phyloP scores from a whole-genome alignment of 2,797 vertebrate species.

The Myoxocephalus aenaeus region DNA sequence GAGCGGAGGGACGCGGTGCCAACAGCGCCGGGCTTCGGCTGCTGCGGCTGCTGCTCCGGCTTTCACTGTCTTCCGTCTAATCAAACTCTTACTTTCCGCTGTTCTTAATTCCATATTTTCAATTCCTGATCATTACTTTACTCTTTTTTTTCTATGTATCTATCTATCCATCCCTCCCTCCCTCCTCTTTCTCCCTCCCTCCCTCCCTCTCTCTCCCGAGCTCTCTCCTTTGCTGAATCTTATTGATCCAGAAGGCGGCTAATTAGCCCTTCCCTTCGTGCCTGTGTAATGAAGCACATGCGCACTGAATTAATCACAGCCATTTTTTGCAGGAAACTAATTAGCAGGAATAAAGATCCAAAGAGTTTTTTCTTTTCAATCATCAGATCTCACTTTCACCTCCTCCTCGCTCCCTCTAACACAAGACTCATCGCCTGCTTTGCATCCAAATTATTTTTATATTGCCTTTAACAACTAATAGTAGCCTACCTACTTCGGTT shows the following conservation, averaged over 20 bases:
- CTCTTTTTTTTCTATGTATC: slow-evolving; percentile 85
- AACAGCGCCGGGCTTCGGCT: slow-evolving; percentile 46
- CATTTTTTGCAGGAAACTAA: slow-evolving; percentile 99
- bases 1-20: slow-evolving; percentile 49
- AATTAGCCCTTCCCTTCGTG: slow-evolving; percentile 99
- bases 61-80: slow-evolving; percentile 81
- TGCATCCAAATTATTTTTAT: slow-evolving; percentile 96
- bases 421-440: slow-evolving; percentile 93
- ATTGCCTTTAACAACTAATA: slow-evolving; percentile 90
- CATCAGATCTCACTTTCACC: slow-evolving; percentile 99
- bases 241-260: slow-evolving; percentile 99
- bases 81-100: slow-evolving; percentile 87
- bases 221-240: slow-evolving; percentile 97
- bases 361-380: slow-evolving; percentile 99
- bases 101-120: slow-evolving; percentile 89
- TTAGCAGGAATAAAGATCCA: slow-evolving; percentile 99
- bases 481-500: slow-evolving; percentile 80
- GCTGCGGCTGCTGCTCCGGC: slow-evolving; percentile 56
- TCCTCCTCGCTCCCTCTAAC: slow-evolving; percentile 93
- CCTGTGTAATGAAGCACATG: slow-evolving; percentile 99
- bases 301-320: slow-evolving; percentile 99
- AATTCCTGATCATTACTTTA: slow-evolving; percentile 91
- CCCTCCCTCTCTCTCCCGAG: slow-evolving; percentile 86
- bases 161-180: slow-evolving; percentile 88
- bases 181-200: slow-evolving; percentile 75